phyloP scores from a whole-genome alignment of 2,113 vertebrate species.

The Holacanthus passer region DNA sequence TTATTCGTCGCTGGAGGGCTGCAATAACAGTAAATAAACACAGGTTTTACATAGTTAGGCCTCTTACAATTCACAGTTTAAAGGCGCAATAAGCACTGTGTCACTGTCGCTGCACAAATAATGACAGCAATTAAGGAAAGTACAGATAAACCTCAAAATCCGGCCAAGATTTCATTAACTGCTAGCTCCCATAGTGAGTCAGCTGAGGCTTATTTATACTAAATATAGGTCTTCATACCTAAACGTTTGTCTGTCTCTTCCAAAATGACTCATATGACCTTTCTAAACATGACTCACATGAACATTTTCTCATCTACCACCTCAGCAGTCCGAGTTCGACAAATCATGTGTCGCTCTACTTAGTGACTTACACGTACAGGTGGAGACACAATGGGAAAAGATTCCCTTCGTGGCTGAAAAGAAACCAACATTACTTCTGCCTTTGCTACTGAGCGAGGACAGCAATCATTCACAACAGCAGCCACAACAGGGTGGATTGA shows the following conservation, averaged over 20 bases:
- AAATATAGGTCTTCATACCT: no score
- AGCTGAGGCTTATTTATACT: no score
- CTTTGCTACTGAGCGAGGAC: neutral
- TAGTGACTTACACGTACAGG: neutral
- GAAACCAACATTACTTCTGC: neutral
- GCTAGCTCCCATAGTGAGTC: neutral
- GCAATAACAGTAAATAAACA: neutral
- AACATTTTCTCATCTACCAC: neutral
- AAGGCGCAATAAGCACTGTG: neutral
- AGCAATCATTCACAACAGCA: constrained; percentile 3
- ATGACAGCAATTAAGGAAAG: neutral
- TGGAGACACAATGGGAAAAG: neutral
- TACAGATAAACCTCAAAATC: neutral
- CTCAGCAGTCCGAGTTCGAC: neutral
- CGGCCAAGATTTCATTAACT: neutral
- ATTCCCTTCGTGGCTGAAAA: neutral
- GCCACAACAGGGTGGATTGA: neutral
- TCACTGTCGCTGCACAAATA: neutral
- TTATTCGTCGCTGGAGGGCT: neutral
- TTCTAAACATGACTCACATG: neutral
- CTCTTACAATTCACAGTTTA: neutral
- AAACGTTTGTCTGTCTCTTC: neutral
- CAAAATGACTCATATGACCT: neutral
- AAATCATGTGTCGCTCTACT: neutral
- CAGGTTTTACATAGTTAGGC: neutral